Percentiles rank a stretch among this genome's conserved stretches.
These are phyloP conservation scores for Parascotia fuliginaria DNA, from an alignment of 2,888 invertebrate species.

Conservation along the genomic window DNA sequence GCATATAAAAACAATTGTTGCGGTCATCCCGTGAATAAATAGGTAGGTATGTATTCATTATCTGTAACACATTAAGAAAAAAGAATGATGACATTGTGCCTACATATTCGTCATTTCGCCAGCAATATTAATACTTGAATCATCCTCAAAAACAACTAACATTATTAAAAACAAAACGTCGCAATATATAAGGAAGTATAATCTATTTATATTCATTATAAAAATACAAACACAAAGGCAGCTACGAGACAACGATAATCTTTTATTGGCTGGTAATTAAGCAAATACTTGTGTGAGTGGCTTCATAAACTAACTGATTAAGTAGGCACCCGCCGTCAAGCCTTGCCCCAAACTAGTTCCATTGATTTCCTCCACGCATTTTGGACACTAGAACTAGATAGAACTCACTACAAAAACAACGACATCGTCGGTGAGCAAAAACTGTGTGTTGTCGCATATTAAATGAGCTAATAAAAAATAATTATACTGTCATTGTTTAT, in stretches of 20 bases:
- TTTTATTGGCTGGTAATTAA: conserved; percentile 31
- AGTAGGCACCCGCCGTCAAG: not conserved
- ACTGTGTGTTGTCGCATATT: not conserved
- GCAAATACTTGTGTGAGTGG: conserved; percentile 16
- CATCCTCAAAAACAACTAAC: too few species aligned
- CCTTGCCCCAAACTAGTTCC: conserved; percentile 16
- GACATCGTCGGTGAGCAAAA: too few species aligned
- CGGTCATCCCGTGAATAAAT: too few species aligned
- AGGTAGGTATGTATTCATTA: too few species aligned
- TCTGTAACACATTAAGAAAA: too few species aligned
- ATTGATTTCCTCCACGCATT: conserved; percentile 10
- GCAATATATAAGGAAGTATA: too few species aligned
- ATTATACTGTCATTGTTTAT: not conserved
- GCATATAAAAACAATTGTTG: too few species aligned
- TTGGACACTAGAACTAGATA: too few species aligned
- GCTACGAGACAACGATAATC: conserved; percentile 21
- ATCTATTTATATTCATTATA: not conserved
- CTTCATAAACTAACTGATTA: conserved; percentile 7
- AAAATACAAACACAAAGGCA: conserved; percentile 3
- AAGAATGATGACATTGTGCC: too few species aligned
- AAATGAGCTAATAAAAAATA: not conserved
- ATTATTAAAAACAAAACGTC: too few species aligned
- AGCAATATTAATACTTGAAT: too few species aligned
- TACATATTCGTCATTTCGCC: too few species aligned
- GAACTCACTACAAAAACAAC: not conserved